Evolutionary conservation across 2,113 vertebrate species (phyloP).

Genomic region (Pleuronectes platessa): DNA sequence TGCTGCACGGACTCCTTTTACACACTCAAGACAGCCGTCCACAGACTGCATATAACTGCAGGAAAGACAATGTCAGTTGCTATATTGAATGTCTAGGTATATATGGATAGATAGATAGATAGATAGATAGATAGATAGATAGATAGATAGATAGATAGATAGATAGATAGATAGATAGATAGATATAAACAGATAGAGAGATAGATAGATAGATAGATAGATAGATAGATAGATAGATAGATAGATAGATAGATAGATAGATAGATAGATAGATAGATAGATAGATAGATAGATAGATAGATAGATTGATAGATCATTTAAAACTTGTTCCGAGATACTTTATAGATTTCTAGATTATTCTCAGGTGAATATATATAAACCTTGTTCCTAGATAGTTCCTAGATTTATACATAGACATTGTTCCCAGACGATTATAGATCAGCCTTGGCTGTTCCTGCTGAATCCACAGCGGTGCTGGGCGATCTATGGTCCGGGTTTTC

Average conservation of each 20-base stretch:
- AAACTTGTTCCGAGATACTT: no score
- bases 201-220: no score
- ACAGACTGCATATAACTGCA: neutral
- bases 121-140: constrained; percentile 31
- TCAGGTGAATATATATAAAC: no score
- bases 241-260: no score
- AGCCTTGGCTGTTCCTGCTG: neutral
- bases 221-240: no score
- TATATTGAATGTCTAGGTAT: constrained; percentile 24
- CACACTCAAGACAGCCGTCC: constrained; percentile 6
- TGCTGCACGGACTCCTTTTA: constrained; percentile 35
- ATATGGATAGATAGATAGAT: constrained; percentile 42
- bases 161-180: constrained; percentile 29
- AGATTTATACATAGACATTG: neutral
- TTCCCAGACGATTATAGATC: neutral
- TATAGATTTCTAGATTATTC: neutral
- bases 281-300: no score
- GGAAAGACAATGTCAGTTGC: neutral
- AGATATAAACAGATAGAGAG: no score
- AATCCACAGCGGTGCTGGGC: constrained; percentile 31
- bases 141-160: constrained; percentile 54
- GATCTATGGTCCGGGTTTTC: constrained; percentile 73
- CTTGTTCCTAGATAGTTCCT: neutral
- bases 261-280: no score
- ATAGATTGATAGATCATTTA: no score